Evolutionary conservation across 1,140 invertebrate genomes (phyloP), one percentile per base, ranked within the genome.

Genomic region (Mesaphorura yosii): DNA sequence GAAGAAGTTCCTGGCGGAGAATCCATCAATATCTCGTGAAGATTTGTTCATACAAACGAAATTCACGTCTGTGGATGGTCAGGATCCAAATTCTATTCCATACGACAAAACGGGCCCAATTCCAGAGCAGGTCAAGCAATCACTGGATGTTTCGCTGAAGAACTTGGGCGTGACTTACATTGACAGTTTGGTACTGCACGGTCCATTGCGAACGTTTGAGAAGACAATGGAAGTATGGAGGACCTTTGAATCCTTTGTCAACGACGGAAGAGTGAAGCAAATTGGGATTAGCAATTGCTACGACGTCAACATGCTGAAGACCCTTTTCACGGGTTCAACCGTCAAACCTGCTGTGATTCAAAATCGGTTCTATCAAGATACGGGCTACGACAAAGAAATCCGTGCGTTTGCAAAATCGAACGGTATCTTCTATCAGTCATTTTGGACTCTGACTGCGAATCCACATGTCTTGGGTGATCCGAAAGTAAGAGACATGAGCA

Each of bases 391-490:
- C 27, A 42, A 49, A 40, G 48, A 42, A 15, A 27, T 62, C 10
- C 40, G 60, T 0, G 34, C 47, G 7, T 62, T 62, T 57, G 55
- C 53, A 17, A 55, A 47, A n/a, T n/a, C 56, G 19, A 54, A 55
- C 17, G 54, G 54, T 12, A 57, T 62, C 41, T 51, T 26, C n/a
- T 62, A 62, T 29, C 60, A 62, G 25, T 54, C 55, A 15, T 64
- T 64, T 26, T 64, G 62, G 62, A 64, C 62, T 0, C 44, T 64
- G 14, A 61, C 56, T 6, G 62, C 53, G 7, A 64, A 64, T 50
- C 62, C 62, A 6, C 26, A 51, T 17, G 28, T 58, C n/a, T 51
- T 58, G 27, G 25, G 17, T 2, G 27, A 48, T 29, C 1, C 34
- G 1, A 27, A 25, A 15, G 53, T 64, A 2, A 26, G 20, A 27